Conservation (phyloP, 2,113 vertebrate species). For the Stegastes partitus region DNA sequence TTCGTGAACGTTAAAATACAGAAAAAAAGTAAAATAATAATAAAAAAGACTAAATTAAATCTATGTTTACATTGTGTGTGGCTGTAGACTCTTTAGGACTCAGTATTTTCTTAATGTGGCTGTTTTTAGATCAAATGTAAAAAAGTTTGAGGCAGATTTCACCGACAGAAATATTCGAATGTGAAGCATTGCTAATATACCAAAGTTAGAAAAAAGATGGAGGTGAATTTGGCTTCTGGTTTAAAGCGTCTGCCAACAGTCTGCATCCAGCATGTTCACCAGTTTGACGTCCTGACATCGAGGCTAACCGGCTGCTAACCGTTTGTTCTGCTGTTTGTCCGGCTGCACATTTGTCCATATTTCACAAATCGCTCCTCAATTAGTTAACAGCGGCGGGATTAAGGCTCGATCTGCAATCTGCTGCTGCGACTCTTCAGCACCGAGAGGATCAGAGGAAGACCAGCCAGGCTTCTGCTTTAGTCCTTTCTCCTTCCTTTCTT, state of each 20-base stretch:
- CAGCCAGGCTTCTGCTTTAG: conserved; percentile 70
- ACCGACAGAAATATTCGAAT: no score
- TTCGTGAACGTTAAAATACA: no score
- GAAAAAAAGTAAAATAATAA: no score
- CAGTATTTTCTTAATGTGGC: neutral
- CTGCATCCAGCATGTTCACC: no score
- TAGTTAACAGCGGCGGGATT: conserved; percentile 83
- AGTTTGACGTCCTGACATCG: conserved; percentile 32
- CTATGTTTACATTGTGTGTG: no score
- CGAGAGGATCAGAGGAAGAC: conserved; percentile 74
- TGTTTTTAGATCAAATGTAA: neutral
- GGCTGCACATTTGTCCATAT: conserved; percentile 68
- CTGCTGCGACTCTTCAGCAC: conserved; percentile 70
- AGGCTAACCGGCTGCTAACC: conserved; percentile 35
- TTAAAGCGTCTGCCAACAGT: neutral
- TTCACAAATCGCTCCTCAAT: conserved; percentile 77
- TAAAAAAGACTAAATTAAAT: no score
- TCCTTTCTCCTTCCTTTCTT: conserved; percentile 32
- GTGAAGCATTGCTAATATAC: no score
- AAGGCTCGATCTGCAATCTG: conserved; percentile 81
- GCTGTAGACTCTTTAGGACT: no score
- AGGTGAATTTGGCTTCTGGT: neutral
- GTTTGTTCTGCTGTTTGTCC: conserved; percentile 47
- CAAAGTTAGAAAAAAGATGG: no score
- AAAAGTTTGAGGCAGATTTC: no score